These are phyloP conservation scores for Apus apus DNA, from an alignment of 2,113 vertebrate species.

Conservation along the genomic window DNA sequence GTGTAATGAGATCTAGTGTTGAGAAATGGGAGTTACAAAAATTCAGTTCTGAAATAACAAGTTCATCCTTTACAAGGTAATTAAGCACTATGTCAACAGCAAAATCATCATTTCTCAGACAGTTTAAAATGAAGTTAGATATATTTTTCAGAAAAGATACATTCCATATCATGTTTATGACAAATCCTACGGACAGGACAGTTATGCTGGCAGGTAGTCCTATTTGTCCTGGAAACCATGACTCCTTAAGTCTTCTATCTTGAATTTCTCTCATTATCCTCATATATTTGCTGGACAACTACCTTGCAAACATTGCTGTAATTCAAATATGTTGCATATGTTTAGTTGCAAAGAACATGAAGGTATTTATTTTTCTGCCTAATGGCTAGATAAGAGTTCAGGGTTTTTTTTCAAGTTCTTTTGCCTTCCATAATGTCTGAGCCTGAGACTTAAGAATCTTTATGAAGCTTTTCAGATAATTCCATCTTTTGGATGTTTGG, in stretches of 20 bases:
- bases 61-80: conserved; percentile 1
- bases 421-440: background rate
- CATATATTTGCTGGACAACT: background rate
- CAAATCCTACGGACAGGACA: background rate
- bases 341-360: background rate
- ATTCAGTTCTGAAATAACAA: conserved; percentile 8
- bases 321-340: background rate
- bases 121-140: background rate
- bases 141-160: background rate
- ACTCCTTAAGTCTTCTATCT: background rate
- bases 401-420: background rate
- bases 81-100: conserved; percentile 48
- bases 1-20: conserved; percentile 37
- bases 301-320: background rate
- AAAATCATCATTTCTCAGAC: background rate
- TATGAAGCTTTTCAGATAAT: background rate
- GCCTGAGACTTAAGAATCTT: background rate
- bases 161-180: background rate
- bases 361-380: background rate
- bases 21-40: conserved; percentile 1
- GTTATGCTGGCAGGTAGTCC: background rate
- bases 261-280: background rate
- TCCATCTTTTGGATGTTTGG: background rate
- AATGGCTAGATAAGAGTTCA: background rate
- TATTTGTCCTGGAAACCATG: background rate